Evolutionary conservation across 2,113 vertebrate genomes (phyloP).

Genomic region (Paratilapia polleni): DNA sequence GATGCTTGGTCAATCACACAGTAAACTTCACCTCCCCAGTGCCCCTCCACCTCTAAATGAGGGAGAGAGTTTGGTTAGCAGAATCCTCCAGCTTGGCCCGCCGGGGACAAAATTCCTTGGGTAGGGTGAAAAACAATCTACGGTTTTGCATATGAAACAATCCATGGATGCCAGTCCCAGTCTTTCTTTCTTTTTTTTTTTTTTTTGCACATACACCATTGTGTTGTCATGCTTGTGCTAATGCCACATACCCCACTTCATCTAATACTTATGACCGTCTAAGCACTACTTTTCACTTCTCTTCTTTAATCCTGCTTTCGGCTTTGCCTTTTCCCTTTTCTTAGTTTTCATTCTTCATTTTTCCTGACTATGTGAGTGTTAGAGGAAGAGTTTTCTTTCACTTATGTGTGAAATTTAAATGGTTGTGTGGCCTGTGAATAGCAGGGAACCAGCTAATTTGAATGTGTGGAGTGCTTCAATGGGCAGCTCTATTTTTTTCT

Average conservation of each 20-base stretch:
- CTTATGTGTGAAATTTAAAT: constrained; percentile 45
- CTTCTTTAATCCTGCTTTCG: background rate
- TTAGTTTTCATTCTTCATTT: constrained; percentile 77
- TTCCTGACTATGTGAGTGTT: constrained; percentile 56
- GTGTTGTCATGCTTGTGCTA: constrained; percentile 5
- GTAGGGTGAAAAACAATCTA: constrained; percentile 85
- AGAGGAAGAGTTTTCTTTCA: background rate
- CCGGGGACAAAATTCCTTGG: constrained; percentile 99
- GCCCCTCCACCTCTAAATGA: constrained; percentile 99
- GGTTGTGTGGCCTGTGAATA: constrained; percentile 24
- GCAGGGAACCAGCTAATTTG: background rate
- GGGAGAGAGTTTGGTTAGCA: constrained; percentile 99
- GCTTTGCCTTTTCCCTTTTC: constrained; percentile 75
- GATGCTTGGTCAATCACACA: constrained; percentile 87
- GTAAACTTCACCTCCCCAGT: constrained; percentile 99
- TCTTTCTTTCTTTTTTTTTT: constrained; percentile 68
- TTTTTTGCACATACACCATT: constrained; percentile 67
- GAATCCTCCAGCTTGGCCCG: constrained; percentile 99
- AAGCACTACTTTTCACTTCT: background rate
- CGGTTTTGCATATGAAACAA: constrained; percentile 86
- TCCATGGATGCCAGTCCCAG: constrained; percentile 90
- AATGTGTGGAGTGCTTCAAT: background rate
- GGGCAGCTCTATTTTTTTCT: background rate
- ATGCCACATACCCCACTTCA: background rate
- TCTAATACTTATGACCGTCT: background rate